Evolutionary conservation across 2,797 vertebrate species (phyloP).

Genomic region (Brotogeris chrysoptera): DNA sequence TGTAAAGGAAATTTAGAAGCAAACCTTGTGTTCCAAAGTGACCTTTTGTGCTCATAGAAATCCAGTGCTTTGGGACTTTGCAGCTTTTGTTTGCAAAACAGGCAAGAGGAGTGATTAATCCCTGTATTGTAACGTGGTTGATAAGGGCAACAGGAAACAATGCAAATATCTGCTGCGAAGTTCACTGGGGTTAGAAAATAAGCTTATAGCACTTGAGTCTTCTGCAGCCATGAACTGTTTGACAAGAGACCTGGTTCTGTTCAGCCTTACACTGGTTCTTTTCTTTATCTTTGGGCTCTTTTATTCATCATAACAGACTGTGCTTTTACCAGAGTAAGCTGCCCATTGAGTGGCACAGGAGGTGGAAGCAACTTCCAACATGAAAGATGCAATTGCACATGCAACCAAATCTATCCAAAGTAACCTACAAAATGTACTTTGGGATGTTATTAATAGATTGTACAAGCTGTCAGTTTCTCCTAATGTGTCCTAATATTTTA

Average conservation of each 20-base stretch:
- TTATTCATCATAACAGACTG: neutral
- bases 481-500: neutral
- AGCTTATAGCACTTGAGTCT: slow-evolving; percentile 72
- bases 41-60: slow-evolving; percentile 30
- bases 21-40: slow-evolving; percentile 10
- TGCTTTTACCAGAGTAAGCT: neutral
- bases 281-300: neutral
- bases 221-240: neutral
- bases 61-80: slow-evolving; percentile 35
- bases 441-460: neutral
- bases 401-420: neutral
- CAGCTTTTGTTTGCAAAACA: slow-evolving; percentile 46
- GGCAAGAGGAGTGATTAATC: slow-evolving; percentile 9
- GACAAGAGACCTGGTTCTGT: slow-evolving; percentile 31
- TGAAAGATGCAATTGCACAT: neutral
- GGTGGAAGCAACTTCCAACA: neutral
- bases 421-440: neutral
- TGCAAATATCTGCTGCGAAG: slow-evolving; percentile 83
- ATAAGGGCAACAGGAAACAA: slow-evolving; percentile 63
- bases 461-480: neutral
- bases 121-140: neutral
- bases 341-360: neutral
- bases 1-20: slow-evolving; percentile 13
- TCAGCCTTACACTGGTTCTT: neutral
- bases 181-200: slow-evolving; percentile 79